phyloP scores from a whole-genome alignment of 23 tunicate genomes.

The Diplosoma virens region DNA sequence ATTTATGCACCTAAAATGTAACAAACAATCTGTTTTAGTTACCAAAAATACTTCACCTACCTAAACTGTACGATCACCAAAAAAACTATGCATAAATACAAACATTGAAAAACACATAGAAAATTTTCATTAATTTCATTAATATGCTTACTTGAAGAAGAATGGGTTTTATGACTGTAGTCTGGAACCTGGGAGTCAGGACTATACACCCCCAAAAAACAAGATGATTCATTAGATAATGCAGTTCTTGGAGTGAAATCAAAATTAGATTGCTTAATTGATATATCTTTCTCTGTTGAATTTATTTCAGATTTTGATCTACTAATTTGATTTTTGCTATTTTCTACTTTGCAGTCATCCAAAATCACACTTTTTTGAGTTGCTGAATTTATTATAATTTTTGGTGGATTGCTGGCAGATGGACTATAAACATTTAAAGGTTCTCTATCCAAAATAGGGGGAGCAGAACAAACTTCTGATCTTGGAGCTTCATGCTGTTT shows the following conservation, averaged over 20 bases:
- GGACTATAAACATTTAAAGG: background rate
- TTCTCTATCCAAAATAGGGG: slow-evolving; percentile 20
- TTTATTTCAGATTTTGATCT: background rate
- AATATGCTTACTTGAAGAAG: too few species aligned
- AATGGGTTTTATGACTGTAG: background rate
- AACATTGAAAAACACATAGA: too few species aligned
- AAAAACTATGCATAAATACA: too few species aligned
- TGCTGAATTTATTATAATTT: slow-evolving; percentile 39
- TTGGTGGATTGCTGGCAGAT: slow-evolving; percentile 16
- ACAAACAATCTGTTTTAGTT: too few species aligned
- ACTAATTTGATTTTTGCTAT: background rate
- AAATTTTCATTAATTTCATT: too few species aligned
- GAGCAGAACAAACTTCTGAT: slow-evolving; percentile 42
- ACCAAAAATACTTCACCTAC: too few species aligned
- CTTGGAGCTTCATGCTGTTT: background rate
- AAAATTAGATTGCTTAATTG: background rate
- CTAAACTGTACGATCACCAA: too few species aligned
- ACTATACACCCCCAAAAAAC: background rate
- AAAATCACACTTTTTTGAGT: background rate
- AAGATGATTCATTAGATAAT: background rate
- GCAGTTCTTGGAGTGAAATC: slow-evolving; percentile 18
- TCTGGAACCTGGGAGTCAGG: background rate
- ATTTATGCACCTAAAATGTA: too few species aligned
- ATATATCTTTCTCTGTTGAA: background rate
- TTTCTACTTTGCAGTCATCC: background rate